Percentiles rank a stretch among this genome's conserved stretches.
phyloP scores from a whole-genome alignment of 2,888 invertebrate genomes.

The Chaitophorus viminalis region DNA sequence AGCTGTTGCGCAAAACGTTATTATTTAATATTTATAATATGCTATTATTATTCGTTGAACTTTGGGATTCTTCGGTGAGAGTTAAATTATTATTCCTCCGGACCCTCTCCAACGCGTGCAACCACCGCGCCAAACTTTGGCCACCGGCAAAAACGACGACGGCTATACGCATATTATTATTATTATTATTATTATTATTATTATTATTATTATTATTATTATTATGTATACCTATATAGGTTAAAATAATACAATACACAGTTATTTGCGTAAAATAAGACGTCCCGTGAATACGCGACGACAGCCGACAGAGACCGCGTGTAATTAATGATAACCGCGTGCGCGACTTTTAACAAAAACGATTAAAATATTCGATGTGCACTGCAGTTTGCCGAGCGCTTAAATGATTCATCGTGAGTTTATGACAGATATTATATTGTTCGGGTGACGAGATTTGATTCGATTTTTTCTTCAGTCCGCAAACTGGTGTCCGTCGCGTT shows the following conservation, averaged over 20 bases:
- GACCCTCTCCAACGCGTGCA: background rate
- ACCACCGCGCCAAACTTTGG: constrained; percentile 8
- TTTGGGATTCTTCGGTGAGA: constrained; percentile 32
- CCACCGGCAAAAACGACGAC: constrained; percentile 16
- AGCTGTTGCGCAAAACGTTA: background rate
- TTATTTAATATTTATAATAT: too few species aligned
- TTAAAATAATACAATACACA: too few species aligned
- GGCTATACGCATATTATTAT: background rate
- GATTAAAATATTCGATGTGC: background rate
- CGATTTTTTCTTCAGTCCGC: background rate
- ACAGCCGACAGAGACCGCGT: too few species aligned
- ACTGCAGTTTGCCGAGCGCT: background rate
- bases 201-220: too few species aligned
- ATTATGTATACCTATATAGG: too few species aligned
- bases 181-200: too few species aligned
- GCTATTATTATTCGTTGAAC: background rate
- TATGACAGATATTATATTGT: background rate
- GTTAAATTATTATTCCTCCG: constrained; percentile 48
- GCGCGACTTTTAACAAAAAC: background rate
- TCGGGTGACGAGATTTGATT: background rate
- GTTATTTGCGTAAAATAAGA: too few species aligned
- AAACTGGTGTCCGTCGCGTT: too few species aligned
- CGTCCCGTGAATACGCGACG: too few species aligned
- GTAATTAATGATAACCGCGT: constrained; percentile 25
- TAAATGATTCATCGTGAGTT: too few species aligned